Percentiles rank a stretch among this genome's conserved stretches.
phyloP scores from a whole-genome alignment of 2,797 vertebrate species.

The Pangasius djambal region DNA sequence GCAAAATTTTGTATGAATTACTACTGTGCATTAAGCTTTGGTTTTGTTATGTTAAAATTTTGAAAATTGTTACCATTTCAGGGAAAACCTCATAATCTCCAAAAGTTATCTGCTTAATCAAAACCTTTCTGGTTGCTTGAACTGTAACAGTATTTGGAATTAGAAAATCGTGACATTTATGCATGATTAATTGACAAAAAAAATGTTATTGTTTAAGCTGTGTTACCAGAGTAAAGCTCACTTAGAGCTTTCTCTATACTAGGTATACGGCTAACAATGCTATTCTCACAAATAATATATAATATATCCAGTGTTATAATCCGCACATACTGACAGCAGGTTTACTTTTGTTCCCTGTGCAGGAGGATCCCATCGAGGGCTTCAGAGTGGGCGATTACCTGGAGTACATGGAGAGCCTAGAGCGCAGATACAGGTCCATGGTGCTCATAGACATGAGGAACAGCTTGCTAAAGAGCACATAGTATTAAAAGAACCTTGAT shows the following conservation, averaged over 20 bases:
- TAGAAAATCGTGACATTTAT: too few relatives aligned
- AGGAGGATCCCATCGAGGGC: conserved; percentile 90
- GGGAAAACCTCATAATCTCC: not conserved
- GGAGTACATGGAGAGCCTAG: conserved; percentile 87
- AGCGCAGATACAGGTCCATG: conserved; percentile 80
- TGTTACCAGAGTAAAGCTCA: not conserved
- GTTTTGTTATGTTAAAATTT: not conserved
- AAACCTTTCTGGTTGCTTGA: not conserved
- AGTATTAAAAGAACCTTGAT: not conserved
- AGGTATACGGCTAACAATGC: not conserved
- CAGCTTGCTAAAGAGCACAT: conserved; percentile 63
- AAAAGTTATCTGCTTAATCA: not conserved
- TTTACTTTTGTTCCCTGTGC: conserved; percentile 43
- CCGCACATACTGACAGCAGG: not conserved
- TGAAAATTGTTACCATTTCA: not conserved
- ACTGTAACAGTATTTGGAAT: not conserved
- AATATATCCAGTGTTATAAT: not conserved
- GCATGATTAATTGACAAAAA: not conserved
- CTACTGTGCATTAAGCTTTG: not conserved
- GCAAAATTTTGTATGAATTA: not conserved
- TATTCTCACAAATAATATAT: too few relatives aligned
- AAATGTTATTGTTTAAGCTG: not conserved
- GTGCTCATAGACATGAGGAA: conserved; percentile 85
- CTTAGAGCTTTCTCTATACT: not conserved
- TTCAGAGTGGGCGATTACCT: conserved; percentile 86